These are phyloP conservation scores for Porites cylindrica DNA, from an alignment of 92 coral and sea anemone genomes.

Conservation along the genomic window DNA sequence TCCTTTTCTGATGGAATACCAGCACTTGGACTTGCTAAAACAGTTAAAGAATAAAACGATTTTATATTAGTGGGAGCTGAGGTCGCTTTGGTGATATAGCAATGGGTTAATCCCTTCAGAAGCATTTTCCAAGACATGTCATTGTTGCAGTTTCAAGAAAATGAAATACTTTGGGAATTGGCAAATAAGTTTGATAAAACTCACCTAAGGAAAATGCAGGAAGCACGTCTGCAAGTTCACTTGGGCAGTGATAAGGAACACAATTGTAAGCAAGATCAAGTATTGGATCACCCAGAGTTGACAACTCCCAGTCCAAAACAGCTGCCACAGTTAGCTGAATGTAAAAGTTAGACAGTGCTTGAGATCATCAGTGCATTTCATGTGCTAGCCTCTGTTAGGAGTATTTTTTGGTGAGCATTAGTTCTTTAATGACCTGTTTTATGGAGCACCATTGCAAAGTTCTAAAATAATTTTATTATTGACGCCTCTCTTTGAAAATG, in stretches of 20 bases:
- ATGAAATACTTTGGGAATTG: background rate
- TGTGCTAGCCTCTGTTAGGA: too few relatives aligned
- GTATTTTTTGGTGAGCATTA: too few relatives aligned
- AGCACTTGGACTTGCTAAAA: slow-evolving; percentile 21
- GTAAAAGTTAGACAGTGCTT: background rate
- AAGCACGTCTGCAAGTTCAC: slow-evolving; percentile 51
- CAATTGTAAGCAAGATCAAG: slow-evolving; percentile 87
- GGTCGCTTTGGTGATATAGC: background rate
- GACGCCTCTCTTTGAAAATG: too few relatives aligned
- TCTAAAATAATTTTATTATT: too few relatives aligned
- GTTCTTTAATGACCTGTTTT: too few relatives aligned
- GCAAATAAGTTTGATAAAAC: background rate
- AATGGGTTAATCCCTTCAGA: background rate
- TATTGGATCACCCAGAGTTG: slow-evolving; percentile 93
- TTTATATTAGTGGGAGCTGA: background rate
- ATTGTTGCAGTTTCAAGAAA: too few relatives aligned
- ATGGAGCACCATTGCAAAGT: too few relatives aligned
- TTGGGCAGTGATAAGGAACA: slow-evolving; percentile 75
- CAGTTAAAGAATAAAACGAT: too few relatives aligned
- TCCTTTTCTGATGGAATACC: slow-evolving; percentile 83
- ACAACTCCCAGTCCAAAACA: slow-evolving; percentile 96
- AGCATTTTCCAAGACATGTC: background rate
- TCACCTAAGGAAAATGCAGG: slow-evolving; percentile 46
- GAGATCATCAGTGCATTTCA: too few relatives aligned
- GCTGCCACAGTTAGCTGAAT: slow-evolving; percentile 80